These are phyloP conservation scores for Odobenus rosmarus DNA, from an alignment of 2,113 vertebrate species.

Conservation along the genomic window DNA sequence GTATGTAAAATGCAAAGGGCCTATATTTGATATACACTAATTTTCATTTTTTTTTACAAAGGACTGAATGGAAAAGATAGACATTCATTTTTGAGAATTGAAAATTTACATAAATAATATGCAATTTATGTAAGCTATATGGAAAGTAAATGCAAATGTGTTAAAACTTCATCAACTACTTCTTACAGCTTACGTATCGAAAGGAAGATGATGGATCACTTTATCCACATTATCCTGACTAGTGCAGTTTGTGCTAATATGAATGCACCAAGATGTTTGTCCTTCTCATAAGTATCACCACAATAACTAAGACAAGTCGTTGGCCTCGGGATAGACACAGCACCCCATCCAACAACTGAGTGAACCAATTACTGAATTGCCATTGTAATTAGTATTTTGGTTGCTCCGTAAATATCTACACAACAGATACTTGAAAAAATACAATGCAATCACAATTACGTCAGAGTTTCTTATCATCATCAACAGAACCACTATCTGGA, in stretches of 20 bases:
- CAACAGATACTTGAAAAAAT: not conserved
- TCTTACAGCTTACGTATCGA: not conserved
- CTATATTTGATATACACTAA: not conserved
- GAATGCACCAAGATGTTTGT: not conserved
- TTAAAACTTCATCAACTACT: not conserved
- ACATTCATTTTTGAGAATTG: not conserved
- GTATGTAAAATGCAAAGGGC: not conserved
- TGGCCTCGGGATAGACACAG: conserved; percentile 10
- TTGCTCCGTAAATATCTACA: not conserved
- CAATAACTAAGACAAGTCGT: not conserved
- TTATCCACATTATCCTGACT: not conserved
- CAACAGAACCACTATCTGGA: not conserved
- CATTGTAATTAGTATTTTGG: not conserved
- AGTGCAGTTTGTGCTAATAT: not conserved
- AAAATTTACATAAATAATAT: not conserved
- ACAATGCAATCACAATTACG: not conserved
- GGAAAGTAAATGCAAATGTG: not conserved
- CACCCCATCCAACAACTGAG: not conserved
- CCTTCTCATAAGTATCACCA: not conserved
- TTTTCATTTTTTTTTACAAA: not conserved
- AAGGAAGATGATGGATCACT: not conserved
- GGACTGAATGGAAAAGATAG: not conserved
- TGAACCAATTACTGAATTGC: not conserved
- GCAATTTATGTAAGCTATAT: not conserved
- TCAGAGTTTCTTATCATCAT: not conserved